Percentiles rank a stretch among this genome's conserved stretches.
Conservation (phyloP, 2,888 invertebrate species). For the Stratiomys singularior region DNA sequence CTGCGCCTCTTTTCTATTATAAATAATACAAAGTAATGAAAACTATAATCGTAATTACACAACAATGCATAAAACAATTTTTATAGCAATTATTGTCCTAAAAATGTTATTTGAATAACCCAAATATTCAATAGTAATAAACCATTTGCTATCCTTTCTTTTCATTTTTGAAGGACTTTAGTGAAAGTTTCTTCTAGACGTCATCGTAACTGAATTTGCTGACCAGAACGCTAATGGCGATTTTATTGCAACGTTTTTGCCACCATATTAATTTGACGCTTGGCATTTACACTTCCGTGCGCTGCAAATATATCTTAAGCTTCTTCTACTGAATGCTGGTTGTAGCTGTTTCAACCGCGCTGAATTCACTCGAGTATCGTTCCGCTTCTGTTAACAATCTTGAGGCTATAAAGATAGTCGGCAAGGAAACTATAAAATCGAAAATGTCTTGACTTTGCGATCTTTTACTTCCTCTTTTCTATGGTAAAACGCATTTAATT, state of each 20-base stretch:
- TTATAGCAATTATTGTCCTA: too few species aligned
- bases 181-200: background rate
- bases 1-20: too few species aligned
- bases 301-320: background rate
- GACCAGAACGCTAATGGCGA: background rate
- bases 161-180: too few species aligned
- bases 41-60: too few species aligned
- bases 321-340: background rate
- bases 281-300: background rate
- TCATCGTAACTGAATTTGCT: background rate
- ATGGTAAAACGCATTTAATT: background rate
- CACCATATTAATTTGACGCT: background rate
- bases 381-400: background rate
- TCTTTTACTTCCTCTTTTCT: background rate
- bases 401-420: slow-evolving; percentile 4
- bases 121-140: too few species aligned
- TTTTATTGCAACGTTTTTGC: background rate
- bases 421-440: background rate
- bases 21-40: too few species aligned
- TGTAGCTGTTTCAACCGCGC: too few species aligned
- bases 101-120: too few species aligned
- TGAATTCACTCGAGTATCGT: background rate
- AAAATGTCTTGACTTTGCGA: background rate
- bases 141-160: too few species aligned
- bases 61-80: too few species aligned